A percentile compares a stretch with the other conserved stretches of the same genome.
phyloP scores from a whole-genome alignment of 35 echinoderm and acorn worm genomes.

The Strongylocentrotus purpuratus region DNA sequence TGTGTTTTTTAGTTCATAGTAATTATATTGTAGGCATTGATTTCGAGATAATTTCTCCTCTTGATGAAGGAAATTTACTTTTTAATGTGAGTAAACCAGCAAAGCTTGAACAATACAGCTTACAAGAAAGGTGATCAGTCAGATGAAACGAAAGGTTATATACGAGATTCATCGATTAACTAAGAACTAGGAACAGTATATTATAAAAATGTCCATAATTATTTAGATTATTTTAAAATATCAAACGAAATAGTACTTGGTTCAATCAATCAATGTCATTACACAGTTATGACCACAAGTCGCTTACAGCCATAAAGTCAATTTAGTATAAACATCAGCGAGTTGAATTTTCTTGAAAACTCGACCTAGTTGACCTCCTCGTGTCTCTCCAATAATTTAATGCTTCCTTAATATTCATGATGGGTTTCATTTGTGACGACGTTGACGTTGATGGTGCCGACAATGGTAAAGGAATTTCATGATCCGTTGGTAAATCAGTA shows the following conservation, averaged over 20 bases:
- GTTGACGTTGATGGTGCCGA: not conserved
- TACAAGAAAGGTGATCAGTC: too few species aligned
- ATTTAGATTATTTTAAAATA: not conserved
- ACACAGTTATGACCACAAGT: not conserved
- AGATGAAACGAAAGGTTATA: too few species aligned
- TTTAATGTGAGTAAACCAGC: too few species aligned
- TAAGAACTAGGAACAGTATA: too few species aligned
- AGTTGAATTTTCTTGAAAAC: not conserved
- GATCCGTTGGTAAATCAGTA: not conserved
- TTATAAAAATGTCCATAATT: too few species aligned
- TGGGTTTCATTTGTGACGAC: not conserved
- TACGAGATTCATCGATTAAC: too few species aligned
- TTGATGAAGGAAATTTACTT: too few species aligned
- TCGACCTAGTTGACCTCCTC: not conserved
- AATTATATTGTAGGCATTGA: too few species aligned
- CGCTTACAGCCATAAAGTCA: not conserved
- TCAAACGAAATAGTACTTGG: conserved; percentile 9
- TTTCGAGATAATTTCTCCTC: too few species aligned
- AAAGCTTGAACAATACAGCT: too few species aligned
- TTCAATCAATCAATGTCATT: not conserved
- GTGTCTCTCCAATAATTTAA: not conserved
- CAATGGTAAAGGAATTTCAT: not conserved
- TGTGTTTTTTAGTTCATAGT: too few species aligned
- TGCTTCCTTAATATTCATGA: not conserved
- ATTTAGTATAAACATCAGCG: not conserved